Evolutionary conservation across 2,888 invertebrate genomes (phyloP).

Genomic region (Venusia cambrica): DNA sequence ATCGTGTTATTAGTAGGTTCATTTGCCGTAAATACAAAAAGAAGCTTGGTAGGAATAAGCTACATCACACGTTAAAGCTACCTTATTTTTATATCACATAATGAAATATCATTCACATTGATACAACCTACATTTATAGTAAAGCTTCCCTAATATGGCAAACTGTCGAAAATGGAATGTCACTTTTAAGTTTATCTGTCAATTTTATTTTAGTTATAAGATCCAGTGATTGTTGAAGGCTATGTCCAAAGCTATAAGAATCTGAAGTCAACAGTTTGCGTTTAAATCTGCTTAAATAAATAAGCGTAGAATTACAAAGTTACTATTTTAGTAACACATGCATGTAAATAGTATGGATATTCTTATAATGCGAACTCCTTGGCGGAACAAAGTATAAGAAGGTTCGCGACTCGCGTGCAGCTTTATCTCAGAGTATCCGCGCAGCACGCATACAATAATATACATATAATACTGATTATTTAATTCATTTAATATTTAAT

Average conservation of each 20-base stretch:
- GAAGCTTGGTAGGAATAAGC: slow-evolving; percentile 42
- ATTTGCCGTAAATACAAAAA: slow-evolving; percentile 47
- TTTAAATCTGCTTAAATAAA: slow-evolving; percentile 40
- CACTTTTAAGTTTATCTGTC: slow-evolving; percentile 34
- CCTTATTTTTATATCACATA: slow-evolving; percentile 76
- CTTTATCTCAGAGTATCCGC: slow-evolving; percentile 61
- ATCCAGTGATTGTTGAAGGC: slow-evolving; percentile 10
- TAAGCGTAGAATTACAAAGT: slow-evolving; percentile 29
- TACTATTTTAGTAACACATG: slow-evolving; percentile 43
- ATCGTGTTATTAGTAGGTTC: slow-evolving; percentile 49
- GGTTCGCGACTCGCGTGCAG: slow-evolving; percentile 53
- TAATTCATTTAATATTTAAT: slow-evolving; percentile 81
- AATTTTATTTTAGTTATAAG: slow-evolving; percentile 28
- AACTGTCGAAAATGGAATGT: slow-evolving; percentile 56
- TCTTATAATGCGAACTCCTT: slow-evolving; percentile 33
- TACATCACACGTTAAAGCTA: slow-evolving; percentile 51
- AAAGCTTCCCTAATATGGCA: slow-evolving; percentile 56
- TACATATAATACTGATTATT: slow-evolving; percentile 80
- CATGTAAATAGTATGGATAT: slow-evolving; percentile 43
- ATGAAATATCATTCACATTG: slow-evolving; percentile 71
- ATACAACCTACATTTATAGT: slow-evolving; percentile 60
- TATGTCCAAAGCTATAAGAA: slow-evolving; percentile 7
- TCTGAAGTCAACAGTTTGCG: slow-evolving; percentile 47
- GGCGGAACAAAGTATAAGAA: slow-evolving; percentile 36
- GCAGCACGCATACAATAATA: slow-evolving; percentile 73